Evolutionary conservation across 2,888 invertebrate genomes (phyloP).

Genomic region (Sepioteuthis lessoniana): DNA sequence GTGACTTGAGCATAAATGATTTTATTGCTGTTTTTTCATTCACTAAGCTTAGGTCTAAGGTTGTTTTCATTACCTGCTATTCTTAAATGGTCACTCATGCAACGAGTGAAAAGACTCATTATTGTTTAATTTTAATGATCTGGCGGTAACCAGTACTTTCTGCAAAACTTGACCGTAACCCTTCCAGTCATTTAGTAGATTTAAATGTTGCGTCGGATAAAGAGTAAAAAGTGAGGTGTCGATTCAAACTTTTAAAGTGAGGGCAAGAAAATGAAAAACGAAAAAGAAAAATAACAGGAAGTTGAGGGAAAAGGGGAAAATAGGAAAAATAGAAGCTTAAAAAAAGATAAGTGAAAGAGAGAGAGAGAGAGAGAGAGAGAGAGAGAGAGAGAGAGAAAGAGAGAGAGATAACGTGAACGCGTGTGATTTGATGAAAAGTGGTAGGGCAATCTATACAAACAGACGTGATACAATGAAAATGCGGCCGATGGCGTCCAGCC

Average conservation of each 20-base stretch:
- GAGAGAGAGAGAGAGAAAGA: not conserved
- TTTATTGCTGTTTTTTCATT: too few relatives aligned
- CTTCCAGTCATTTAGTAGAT: too few relatives aligned
- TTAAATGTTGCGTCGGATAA: too few relatives aligned
- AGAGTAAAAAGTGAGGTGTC: too few relatives aligned
- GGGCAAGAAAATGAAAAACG: not conserved
- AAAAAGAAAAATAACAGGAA: not conserved
- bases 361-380: not conserved
- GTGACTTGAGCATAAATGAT: too few relatives aligned
- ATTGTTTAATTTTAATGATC: too few relatives aligned
- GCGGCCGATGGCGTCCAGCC: conserved; percentile 11
- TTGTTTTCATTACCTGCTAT: too few relatives aligned
- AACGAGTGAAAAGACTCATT: too few relatives aligned
- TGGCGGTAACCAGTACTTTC: too few relatives aligned
- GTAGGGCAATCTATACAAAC: not conserved
- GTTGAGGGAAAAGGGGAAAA: not conserved
- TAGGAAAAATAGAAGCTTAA: not conserved
- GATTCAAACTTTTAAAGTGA: not conserved
- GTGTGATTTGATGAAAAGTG: not conserved
- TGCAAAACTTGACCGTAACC: too few relatives aligned
- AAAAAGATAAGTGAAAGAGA: not conserved
- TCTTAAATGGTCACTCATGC: too few relatives aligned
- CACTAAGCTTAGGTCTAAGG: too few relatives aligned
- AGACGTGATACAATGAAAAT: not conserved
- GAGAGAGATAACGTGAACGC: not conserved